Percentiles rank a stretch among this genome's conserved stretches.
Conservation (phyloP, 2,888 invertebrate species). For the Apamea sordens region DNA sequence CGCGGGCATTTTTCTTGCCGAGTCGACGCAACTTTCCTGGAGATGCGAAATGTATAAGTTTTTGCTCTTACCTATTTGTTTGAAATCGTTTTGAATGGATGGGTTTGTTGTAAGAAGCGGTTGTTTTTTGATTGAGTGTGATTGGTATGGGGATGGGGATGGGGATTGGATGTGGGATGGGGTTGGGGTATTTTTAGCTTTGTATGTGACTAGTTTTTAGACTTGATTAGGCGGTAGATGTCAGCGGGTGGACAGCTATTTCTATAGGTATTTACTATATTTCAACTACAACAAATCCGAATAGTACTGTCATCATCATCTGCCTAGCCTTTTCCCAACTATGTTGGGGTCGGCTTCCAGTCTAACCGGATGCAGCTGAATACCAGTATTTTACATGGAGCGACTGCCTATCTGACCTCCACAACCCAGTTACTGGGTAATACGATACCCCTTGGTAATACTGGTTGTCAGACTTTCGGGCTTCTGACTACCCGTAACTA, state of each 20-base stretch:
- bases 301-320: too few species aligned
- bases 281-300: too few species aligned
- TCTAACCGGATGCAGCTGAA: too few species aligned
- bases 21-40: constrained; percentile 60
- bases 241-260: background rate
- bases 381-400: too few species aligned
- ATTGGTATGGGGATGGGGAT: constrained; percentile 21
- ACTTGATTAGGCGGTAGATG: background rate
- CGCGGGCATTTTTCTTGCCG: constrained; percentile 63
- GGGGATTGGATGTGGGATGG: background rate
- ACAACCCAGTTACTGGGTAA: too few species aligned
- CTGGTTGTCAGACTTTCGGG: too few species aligned
- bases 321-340: too few species aligned
- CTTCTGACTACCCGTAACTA: too few species aligned
- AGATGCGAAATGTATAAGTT: constrained; percentile 54
- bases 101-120: constrained; percentile 32
- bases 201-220: background rate
- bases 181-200: constrained; percentile 3
- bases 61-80: constrained; percentile 37
- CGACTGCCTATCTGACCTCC: too few species aligned
- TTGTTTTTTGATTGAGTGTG: constrained; percentile 33
- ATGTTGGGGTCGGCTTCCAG: too few species aligned
- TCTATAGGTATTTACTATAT: background rate
- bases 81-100: constrained; percentile 46
- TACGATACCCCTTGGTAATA: too few species aligned